These are phyloP conservation scores for Leptopilina drosophilae DNA, from an alignment of 2,888 invertebrate species.

Conservation along the genomic window DNA sequence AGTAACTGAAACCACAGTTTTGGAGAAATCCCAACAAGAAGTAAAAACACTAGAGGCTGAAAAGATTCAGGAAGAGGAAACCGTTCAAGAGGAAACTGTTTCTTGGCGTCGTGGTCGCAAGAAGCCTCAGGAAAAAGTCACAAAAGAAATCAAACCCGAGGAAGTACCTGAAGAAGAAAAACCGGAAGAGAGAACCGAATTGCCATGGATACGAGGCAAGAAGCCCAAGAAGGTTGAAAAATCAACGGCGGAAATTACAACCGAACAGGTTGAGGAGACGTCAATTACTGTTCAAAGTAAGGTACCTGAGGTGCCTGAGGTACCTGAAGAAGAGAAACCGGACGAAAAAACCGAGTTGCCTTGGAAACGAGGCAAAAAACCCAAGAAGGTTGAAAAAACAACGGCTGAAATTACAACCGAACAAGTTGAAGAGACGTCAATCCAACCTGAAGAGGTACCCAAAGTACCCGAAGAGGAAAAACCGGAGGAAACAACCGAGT, in stretches of 20 bases:
- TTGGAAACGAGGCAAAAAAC: conserved; percentile 55
- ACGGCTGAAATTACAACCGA: not conserved
- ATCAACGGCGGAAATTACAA: conserved; percentile 43
- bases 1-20: conserved; percentile 47
- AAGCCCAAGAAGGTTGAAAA: conserved; percentile 53
- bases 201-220: conserved; percentile 48
- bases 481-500: conserved; percentile 54
- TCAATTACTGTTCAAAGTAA: conserved; percentile 42
- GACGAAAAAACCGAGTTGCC: conserved; percentile 40
- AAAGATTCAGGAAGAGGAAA: conserved; percentile 52
- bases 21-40: conserved; percentile 38
- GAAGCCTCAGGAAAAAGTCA: conserved; percentile 53
- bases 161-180: conserved; percentile 56
- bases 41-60: conserved; percentile 52
- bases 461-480: conserved; percentile 62
- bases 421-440: not conserved
- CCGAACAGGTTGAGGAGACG: not conserved
- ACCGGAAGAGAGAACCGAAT: conserved; percentile 45
- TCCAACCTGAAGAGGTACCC: conserved; percentile 60
- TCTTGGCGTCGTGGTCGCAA: conserved; percentile 59
- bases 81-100: conserved; percentile 57
- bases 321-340: conserved; percentile 56
- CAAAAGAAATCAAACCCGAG: conserved; percentile 47
- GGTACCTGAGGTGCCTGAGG: conserved; percentile 55
- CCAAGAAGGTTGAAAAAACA: conserved; percentile 50